Percentiles rank a stretch among this genome's conserved stretches.
phyloP scores from a whole-genome alignment of 2,797 vertebrate genomes.

The Botia almorhae region DNA sequence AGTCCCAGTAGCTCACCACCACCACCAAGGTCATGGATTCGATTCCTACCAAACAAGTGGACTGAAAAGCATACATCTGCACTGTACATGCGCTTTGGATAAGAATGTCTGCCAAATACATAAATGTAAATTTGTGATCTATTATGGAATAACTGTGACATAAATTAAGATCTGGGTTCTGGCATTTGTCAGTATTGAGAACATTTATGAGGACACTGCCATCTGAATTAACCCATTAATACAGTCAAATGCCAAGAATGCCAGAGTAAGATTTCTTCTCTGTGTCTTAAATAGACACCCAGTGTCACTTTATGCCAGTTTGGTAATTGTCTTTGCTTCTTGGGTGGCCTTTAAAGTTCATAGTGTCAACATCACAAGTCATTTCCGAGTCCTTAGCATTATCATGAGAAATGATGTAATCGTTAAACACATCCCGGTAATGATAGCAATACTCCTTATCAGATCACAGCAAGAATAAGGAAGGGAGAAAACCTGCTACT shows the following conservation, averaged over 20 bases:
- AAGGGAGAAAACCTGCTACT: background rate
- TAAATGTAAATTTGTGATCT: slow-evolving; percentile 28
- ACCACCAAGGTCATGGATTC: background rate
- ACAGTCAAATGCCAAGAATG: slow-evolving; percentile 49
- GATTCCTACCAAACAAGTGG: background rate
- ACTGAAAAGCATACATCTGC: background rate
- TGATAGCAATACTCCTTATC: slow-evolving; percentile 21
- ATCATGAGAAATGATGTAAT: slow-evolving; percentile 42
- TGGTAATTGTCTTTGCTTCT: slow-evolving; percentile 50
- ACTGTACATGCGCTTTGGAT: background rate
- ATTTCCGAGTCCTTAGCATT: slow-evolving; percentile 51
- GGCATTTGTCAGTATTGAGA: slow-evolving; percentile 25
- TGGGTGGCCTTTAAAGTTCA: slow-evolving; percentile 60
- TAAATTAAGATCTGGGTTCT: slow-evolving; percentile 27
- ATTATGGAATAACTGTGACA: slow-evolving; percentile 9
- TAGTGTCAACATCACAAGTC: slow-evolving; percentile 47
- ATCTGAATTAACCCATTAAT: slow-evolving; percentile 44
- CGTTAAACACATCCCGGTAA: slow-evolving; percentile 37
- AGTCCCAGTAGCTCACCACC: background rate
- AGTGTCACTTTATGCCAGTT: slow-evolving; percentile 39
- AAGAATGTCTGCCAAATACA: background rate
- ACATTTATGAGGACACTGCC: slow-evolving; percentile 41
- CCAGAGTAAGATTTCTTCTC: slow-evolving; percentile 41
- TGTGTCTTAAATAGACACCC: slow-evolving; percentile 22
- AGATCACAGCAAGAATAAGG: background rate